Evolutionary conservation across 1,140 invertebrate genomes (phyloP).

Genomic region (Solenopsis fugax): DNA sequence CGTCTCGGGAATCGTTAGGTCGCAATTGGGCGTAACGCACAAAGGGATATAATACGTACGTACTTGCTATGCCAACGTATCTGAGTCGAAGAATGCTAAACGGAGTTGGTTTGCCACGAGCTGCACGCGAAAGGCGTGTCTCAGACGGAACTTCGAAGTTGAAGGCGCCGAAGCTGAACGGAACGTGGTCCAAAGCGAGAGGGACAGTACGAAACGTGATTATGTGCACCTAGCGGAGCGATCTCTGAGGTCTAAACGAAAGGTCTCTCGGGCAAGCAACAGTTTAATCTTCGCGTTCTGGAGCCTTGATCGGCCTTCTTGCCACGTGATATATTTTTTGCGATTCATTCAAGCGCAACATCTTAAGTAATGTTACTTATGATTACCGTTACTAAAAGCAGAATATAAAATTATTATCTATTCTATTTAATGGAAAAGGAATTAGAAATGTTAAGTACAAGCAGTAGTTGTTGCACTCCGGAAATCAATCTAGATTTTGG

Average conservation of each 20-base stretch:
- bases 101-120: constrained; percentile 30
- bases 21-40: constrained; percentile 41
- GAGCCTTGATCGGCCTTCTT: constrained; percentile 40
- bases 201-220: constrained; percentile 61
- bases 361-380: not conserved
- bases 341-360: constrained; percentile 21
- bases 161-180: constrained; percentile 48
- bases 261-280: constrained; percentile 52
- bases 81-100: constrained; percentile 25
- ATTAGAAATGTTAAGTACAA: not conserved
- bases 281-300: constrained; percentile 30
- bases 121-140: constrained; percentile 62
- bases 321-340: not conserved
- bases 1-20: constrained; percentile 33
- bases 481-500: not conserved
- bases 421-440: not conserved
- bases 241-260: constrained; percentile 49
- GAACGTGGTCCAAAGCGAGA: constrained; percentile 46
- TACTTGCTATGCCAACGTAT: constrained; percentile 4
- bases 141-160: constrained; percentile 43
- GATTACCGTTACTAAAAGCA: not conserved
- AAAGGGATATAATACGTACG: constrained; percentile 20
- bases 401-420: not conserved
- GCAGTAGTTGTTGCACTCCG: not conserved
- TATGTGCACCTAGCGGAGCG: constrained; percentile 21